phyloP scores from a whole-genome alignment of 2,888 invertebrate genomes.

The Emmelina monodactyla region DNA sequence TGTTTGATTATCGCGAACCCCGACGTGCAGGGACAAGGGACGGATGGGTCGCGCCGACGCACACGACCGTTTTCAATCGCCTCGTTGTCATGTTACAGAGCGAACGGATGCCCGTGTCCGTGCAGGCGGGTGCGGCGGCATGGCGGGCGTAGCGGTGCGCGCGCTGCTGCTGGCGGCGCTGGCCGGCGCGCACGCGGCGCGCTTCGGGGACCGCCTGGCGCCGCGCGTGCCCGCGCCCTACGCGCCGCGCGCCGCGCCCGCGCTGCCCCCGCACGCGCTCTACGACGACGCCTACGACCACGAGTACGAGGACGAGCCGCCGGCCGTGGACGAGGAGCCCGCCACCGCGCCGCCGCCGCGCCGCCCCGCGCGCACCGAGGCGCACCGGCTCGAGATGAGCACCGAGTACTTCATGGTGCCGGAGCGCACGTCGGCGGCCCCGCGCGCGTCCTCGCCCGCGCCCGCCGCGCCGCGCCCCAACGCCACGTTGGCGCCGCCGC shows the following conservation, averaged over 20 bases:
- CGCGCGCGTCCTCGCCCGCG: constrained; percentile 32
- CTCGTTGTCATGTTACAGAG: constrained; percentile 31
- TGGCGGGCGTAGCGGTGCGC: constrained; percentile 38
- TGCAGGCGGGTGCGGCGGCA: constrained; percentile 46
- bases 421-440: constrained; percentile 41
- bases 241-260: constrained; percentile 39
- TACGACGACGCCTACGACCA: constrained; percentile 28
- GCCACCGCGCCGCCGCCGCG: constrained; percentile 34
- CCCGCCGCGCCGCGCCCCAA: constrained; percentile 24
- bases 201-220: constrained; percentile 49
- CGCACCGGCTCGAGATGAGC: constrained; percentile 77
- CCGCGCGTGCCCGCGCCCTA: constrained; percentile 49
- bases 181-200: constrained; percentile 31
- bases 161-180: constrained; percentile 39
- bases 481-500: constrained; percentile 24
- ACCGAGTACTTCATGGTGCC: constrained; percentile 86
- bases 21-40: constrained; percentile 28
- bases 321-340: constrained; percentile 20
- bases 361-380: constrained; percentile 46
- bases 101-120: constrained; percentile 27
- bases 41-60: constrained; percentile 27
- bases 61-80: constrained; percentile 22
- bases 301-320: constrained; percentile 21
- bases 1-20: constrained; percentile 40
- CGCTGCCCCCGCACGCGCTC: constrained; percentile 23